Conservation (phyloP, 2,113 vertebrate genomes). For the Tachuris rubrigastra region DNA sequence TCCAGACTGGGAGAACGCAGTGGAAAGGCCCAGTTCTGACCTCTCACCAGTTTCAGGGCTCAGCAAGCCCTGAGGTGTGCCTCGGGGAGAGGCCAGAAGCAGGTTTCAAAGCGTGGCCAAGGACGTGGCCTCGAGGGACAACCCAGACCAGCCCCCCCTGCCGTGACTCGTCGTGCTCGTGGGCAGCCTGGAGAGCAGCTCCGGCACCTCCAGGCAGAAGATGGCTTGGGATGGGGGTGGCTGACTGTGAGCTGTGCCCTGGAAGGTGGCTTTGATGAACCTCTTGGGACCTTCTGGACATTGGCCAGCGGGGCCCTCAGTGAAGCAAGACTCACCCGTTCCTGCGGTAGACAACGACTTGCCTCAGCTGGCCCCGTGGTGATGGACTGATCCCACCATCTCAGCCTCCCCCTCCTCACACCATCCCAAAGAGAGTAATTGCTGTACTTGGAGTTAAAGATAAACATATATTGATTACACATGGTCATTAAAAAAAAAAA, state of each 20-base stretch:
- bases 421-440: conserved; percentile 59
- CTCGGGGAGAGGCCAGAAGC: conserved; percentile 21
- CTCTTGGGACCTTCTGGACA: background rate
- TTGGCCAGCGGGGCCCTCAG: fast-evolving
- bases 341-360: background rate
- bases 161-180: fast-evolving
- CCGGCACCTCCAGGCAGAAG: background rate
- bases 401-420: conserved; percentile 24
- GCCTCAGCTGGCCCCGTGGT: background rate
- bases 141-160: background rate
- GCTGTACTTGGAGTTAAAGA: conserved; percentile 60
- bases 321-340: fast-evolving
- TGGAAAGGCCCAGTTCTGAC: conserved; percentile 9
- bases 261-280: background rate
- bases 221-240: background rate
- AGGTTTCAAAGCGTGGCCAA: conserved; percentile 27
- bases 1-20: conserved; percentile 47
- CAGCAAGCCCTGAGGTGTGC: background rate
- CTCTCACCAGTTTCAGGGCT: conserved; percentile 19
- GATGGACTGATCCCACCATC: background rate
- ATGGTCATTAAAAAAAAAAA: conserved; percentile 47
- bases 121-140: background rate
- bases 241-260: background rate
- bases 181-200: background rate
- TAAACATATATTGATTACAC: conserved; percentile 69